A percentile compares a stretch with the other conserved stretches of the same genome.
Evolutionary conservation across 2,888 invertebrate genomes (phyloP).

Genomic region (Lasius fuliginosus): DNA sequence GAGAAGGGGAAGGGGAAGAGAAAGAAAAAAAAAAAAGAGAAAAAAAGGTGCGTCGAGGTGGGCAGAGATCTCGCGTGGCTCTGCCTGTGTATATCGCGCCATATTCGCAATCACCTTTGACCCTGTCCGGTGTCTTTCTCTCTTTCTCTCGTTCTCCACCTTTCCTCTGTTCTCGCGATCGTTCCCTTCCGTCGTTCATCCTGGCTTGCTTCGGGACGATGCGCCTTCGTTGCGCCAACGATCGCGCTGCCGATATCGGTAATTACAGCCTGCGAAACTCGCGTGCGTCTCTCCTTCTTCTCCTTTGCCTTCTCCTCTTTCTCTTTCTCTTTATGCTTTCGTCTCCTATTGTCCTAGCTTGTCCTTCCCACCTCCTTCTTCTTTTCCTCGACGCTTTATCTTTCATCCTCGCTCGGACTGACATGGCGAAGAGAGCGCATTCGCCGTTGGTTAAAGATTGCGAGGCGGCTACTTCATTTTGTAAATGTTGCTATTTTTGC

Average conservation of each 20-base stretch:
- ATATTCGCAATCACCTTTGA: conserved; percentile 71
- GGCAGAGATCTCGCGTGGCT: conserved; percentile 68
- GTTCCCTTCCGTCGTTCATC: conserved; percentile 45
- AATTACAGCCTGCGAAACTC: conserved; percentile 72
- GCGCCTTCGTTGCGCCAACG: conserved; percentile 64
- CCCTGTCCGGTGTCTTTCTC: conserved; percentile 61
- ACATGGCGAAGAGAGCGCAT: conserved; percentile 5
- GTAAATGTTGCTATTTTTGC: not conserved
- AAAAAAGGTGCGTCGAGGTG: conserved; percentile 62
- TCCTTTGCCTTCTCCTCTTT: conserved; percentile 13
- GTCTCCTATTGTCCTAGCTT: conserved; percentile 46
- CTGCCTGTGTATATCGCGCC: conserved; percentile 62
- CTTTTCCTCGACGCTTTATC: conserved; percentile 21
- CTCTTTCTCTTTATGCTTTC: conserved; percentile 39
- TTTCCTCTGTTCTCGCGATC: conserved; percentile 46
- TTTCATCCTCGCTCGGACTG: conserved; percentile 1
- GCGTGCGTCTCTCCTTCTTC: conserved; percentile 63
- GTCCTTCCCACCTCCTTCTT: conserved; percentile 20
- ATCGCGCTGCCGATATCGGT: conserved; percentile 75
- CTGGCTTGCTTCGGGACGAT: conserved; percentile 57
- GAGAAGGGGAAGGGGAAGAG: not conserved
- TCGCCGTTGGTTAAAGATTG: not conserved
- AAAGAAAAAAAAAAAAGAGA: not conserved
- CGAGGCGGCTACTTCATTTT: not conserved
- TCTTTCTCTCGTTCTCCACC: conserved; percentile 33